A percentile compares a stretch with the other conserved stretches of the same genome.
phyloP scores from a whole-genome alignment of 1,140 invertebrate genomes.

The Hylyphantes graminicola region DNA sequence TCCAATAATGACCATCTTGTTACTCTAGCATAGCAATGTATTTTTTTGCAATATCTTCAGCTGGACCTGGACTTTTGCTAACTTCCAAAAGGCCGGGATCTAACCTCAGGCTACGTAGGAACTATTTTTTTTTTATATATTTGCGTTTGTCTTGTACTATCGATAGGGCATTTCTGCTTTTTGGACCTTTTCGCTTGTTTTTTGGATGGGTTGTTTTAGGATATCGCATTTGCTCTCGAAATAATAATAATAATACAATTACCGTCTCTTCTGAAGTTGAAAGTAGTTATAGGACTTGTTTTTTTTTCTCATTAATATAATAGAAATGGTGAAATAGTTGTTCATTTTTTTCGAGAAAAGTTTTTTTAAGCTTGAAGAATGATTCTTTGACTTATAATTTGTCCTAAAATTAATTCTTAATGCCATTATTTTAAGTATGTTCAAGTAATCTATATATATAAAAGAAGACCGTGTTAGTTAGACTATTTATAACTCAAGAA shows the following conservation, averaged over 20 bases:
- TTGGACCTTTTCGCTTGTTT: constrained; percentile 9
- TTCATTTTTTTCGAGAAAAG: not conserved
- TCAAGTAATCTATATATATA: too few species aligned
- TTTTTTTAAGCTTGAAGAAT: not conserved
- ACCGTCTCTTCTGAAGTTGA: constrained; percentile 1
- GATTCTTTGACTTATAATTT: too few species aligned
- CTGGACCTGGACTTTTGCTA: constrained; percentile 7
- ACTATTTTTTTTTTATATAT: constrained; percentile 11
- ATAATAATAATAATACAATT: constrained; percentile 30
- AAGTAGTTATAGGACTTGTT: constrained; percentile 1
- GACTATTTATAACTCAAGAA: too few species aligned
- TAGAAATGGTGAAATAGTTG: too few species aligned
- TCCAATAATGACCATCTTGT: constrained; percentile 53
- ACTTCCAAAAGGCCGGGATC: constrained; percentile 18
- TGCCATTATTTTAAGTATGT: too few species aligned
- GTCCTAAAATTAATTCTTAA: too few species aligned
- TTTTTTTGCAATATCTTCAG: constrained; percentile 18
- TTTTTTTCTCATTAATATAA: not conserved
- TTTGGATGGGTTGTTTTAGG: constrained; percentile 21
- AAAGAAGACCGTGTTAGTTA: too few species aligned
- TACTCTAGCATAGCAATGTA: constrained; percentile 45
- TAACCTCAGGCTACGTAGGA: not conserved
- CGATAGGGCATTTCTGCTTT: constrained; percentile 12
- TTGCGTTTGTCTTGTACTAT: constrained; percentile 20
- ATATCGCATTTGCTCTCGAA: constrained; percentile 37